Evolutionary conservation across 2,113 vertebrate species (phyloP), one percentile per base, ranked within the genome.

Genomic region (Chaetops frenatus): DNA sequence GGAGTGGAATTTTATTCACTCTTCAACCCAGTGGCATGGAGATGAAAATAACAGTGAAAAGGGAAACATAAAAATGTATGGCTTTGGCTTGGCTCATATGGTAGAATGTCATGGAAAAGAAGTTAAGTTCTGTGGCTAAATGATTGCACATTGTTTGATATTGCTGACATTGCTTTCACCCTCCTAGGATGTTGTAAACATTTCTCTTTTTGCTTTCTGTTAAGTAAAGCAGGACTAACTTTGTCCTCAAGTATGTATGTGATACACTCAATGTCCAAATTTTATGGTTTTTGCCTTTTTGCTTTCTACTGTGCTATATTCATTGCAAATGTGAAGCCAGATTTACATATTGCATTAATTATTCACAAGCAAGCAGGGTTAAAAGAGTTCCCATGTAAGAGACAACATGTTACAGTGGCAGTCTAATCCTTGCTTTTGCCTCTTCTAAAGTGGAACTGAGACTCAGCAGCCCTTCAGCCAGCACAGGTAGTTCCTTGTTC

Each of bases 1-100:
- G 81, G 65, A 96, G 78, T 84, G 89, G 89, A 92, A 67, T 95
- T 97, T 96, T 92, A 91, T 95, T 97, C 96, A 96, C 86, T 96
- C 87, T 97, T 97, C 90, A 92, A 94, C 86, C 79, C 82, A 91
- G 69, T 84, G 79, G 81, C 79, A 82, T 65, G 70, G 72, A 95
- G 73, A 91, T 50, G 65, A 96, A 97, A 97, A 95, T 82, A 97
- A 86, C 35, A 42, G 16, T 24, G 31, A 76, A 77, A 88, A 70
- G 11, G 3, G 88, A 95, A 94, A 94, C 72, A 94, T 33, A 93
- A 72, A 96, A 96, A 95, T 58, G 51, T 83, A 72, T 86, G 60
- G 54, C 48, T 92, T 96, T 66, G 60, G 29, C n/a, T 60, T 96
- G 70, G 71, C 65, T 93, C 29, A 17, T 44, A 24, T 16, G 62